phyloP scores from a whole-genome alignment of 2,888 invertebrate genomes.

The Pilophorus perplexus region DNA sequence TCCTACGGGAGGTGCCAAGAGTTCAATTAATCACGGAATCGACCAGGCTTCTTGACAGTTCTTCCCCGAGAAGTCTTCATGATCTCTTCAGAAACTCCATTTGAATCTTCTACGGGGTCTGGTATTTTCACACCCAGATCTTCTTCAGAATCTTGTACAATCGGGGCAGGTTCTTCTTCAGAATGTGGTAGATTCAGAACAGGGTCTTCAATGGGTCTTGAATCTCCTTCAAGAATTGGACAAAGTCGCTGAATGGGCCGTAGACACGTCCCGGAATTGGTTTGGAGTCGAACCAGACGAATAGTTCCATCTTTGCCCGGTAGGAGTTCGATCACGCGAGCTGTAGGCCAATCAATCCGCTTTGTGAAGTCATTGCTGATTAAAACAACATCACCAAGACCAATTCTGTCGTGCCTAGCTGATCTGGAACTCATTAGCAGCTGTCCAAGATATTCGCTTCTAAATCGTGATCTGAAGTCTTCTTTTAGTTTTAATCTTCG shows the following conservation, averaged over 20 bases:
- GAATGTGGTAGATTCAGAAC: no score
- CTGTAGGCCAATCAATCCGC: slow-evolving; percentile 32
- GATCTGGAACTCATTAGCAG: slow-evolving; percentile 6
- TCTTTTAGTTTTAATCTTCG: slow-evolving; percentile 6
- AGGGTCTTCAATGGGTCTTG: no score
- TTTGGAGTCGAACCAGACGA: slow-evolving; percentile 23
- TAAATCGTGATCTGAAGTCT: slow-evolving; percentile 28
- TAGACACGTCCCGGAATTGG: background rate
- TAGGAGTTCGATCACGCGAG: background rate
- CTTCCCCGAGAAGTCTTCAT: no score
- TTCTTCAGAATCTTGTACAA: no score
- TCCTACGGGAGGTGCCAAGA: no score
- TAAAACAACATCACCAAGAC: slow-evolving; percentile 26
- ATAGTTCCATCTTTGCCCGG: slow-evolving; percentile 29
- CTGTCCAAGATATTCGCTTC: slow-evolving; percentile 34
- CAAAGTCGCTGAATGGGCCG: slow-evolving; percentile 29
- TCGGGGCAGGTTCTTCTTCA: no score
- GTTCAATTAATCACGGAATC: no score
- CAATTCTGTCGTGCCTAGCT: background rate
- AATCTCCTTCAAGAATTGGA: background rate
- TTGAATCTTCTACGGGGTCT: no score
- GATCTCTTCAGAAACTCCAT: no score
- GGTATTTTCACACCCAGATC: no score
- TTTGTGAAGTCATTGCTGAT: slow-evolving; percentile 31
- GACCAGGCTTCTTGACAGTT: no score